These are phyloP conservation scores for Malurus leucopterus DNA, from an alignment of 2,797 vertebrate species.

Conservation along the genomic window DNA sequence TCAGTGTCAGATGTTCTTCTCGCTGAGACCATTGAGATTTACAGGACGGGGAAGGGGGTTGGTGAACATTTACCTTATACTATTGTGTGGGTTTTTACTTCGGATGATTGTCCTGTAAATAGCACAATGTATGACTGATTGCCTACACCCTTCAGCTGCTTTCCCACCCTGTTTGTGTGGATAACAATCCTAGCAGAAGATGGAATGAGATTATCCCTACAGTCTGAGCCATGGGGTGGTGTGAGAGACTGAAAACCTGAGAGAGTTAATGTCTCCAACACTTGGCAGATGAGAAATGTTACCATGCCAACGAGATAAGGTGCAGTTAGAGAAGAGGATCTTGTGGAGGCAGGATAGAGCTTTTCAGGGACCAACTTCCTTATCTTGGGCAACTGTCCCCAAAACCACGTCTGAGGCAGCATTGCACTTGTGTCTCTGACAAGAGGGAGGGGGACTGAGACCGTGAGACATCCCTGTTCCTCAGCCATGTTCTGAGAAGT, in stretches of 20 bases:
- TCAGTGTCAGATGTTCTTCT: slow-evolving; percentile 51
- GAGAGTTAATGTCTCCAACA: not conserved
- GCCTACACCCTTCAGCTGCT: not conserved
- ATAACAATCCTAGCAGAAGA: not conserved
- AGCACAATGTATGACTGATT: not conserved
- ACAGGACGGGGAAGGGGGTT: not conserved
- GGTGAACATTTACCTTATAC: not conserved
- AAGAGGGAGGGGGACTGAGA: not conserved
- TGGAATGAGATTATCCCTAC: not conserved
- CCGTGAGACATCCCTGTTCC: accelerated
- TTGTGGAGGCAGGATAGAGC: not conserved
- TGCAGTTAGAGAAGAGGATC: not conserved
- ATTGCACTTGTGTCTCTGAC: not conserved
- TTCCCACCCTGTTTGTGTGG: not conserved
- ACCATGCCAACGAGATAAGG: not conserved
- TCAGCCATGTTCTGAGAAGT: not conserved
- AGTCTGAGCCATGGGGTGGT: not conserved
- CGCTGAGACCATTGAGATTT: not conserved
- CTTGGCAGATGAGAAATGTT: not conserved
- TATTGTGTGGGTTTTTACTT: not conserved
- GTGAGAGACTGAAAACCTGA: not conserved
- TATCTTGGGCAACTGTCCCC: not conserved
- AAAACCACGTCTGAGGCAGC: not conserved
- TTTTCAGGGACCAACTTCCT: not conserved
- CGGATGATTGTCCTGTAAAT: not conserved